These are phyloP conservation scores for Porites australiensis DNA, from an alignment of 64 coral and sea anemone species.

Conservation along the genomic window DNA sequence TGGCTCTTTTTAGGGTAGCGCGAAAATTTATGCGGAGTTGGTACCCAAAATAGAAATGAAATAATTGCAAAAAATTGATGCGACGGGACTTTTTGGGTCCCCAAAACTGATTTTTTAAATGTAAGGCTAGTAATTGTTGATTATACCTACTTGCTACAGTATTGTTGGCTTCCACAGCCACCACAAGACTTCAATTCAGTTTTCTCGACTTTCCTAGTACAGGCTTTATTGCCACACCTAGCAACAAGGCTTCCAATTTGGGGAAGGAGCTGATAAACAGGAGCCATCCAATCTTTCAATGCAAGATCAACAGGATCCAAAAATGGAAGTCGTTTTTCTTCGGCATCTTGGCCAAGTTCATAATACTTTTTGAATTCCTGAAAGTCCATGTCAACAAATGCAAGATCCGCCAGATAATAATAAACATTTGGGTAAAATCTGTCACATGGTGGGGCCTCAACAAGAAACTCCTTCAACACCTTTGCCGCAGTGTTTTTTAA, in stretches of 20 bases:
- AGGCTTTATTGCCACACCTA: background rate
- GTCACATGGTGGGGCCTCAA: conserved; percentile 76
- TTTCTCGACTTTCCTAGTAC: conserved; percentile 1
- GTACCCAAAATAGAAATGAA: no score
- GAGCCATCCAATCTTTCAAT: background rate
- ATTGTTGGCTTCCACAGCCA: conserved; percentile 44
- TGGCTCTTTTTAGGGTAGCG: no score
- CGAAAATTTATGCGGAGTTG: no score
- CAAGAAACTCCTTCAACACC: conserved; percentile 61
- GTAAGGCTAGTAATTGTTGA: no score
- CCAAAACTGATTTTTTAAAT: no score
- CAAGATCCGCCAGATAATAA: conserved; percentile 75
- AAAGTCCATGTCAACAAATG: background rate
- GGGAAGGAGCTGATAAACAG: background rate
- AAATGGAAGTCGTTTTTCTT: conserved; percentile 64
- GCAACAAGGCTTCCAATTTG: background rate
- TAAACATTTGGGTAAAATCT: conserved; percentile 81
- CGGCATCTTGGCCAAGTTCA: conserved; percentile 74
- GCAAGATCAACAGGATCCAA: background rate
- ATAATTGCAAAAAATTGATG: no score
- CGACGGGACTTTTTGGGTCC: no score
- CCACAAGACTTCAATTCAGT: conserved; percentile 11
- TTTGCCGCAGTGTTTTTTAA: conserved; percentile 12
- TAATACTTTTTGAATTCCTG: conserved; percentile 39
- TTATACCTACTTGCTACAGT: conserved; percentile 67